These are phyloP conservation scores for Poecilobothrus nobilitatus DNA, from an alignment of 2,888 invertebrate genomes.

Conservation along the genomic window DNA sequence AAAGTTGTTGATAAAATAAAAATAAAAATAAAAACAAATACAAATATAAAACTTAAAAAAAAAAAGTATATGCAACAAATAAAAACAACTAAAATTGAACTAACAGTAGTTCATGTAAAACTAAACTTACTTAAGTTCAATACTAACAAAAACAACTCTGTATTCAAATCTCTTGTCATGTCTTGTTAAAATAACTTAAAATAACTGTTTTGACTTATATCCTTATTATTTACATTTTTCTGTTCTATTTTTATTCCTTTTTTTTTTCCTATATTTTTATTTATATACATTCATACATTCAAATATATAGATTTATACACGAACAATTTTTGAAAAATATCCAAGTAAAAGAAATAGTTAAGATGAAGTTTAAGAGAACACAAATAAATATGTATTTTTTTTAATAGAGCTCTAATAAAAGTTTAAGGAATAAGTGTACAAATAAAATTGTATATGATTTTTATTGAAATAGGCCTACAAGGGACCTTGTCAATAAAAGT, in stretches of 20 bases:
- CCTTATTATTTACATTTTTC: neutral
- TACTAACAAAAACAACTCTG: neutral
- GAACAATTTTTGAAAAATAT: neutral
- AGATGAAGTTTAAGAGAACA: no score
- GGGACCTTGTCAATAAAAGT: no score
- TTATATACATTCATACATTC: no score
- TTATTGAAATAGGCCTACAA: no score
- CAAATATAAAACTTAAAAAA: neutral
- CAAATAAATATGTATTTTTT: no score
- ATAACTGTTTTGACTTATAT: neutral
- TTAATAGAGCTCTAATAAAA: no score
- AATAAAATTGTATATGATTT: no score
- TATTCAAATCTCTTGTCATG: conserved; percentile 2
- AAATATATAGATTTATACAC: neutral
- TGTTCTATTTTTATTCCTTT: no score
- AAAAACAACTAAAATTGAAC: neutral
- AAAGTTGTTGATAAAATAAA: neutral
- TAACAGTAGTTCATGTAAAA: neutral
- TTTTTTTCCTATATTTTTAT: no score
- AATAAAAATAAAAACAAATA: neutral
- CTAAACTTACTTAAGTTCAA: neutral
- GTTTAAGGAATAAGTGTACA: no score
- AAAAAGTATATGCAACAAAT: neutral
- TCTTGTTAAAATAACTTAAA: conserved; percentile 2
- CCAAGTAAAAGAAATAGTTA: neutral